Evolutionary conservation across 2,888 invertebrate genomes (phyloP).

Genomic region (Dolichomitus sp.): DNA sequence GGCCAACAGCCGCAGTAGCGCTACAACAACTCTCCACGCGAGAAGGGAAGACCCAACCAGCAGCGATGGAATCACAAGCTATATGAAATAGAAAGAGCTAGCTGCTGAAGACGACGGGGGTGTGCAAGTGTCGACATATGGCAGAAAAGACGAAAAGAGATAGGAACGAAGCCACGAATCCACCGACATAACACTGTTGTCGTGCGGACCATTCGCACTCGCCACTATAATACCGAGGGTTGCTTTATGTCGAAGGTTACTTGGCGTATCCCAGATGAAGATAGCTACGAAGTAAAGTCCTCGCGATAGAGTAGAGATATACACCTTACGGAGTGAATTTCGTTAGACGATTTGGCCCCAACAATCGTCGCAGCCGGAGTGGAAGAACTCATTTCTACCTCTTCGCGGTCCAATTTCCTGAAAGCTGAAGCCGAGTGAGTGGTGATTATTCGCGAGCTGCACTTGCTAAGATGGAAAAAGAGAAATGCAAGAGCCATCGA

Average conservation of each 20-base stretch:
- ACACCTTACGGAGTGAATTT: slow-evolving; percentile 49
- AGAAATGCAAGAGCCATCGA: slow-evolving; percentile 41
- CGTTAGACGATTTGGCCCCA: slow-evolving; percentile 50
- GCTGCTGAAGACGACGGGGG: slow-evolving; percentile 29
- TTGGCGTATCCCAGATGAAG: slow-evolving; percentile 56
- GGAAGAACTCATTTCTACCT: slow-evolving; percentile 51
- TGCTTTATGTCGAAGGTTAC: slow-evolving; percentile 72
- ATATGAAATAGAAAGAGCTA: slow-evolving; percentile 31
- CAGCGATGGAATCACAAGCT: slow-evolving; percentile 30
- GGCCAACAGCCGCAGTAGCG: slow-evolving; percentile 7
- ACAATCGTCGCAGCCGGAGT: slow-evolving; percentile 44
- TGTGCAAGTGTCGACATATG: slow-evolving; percentile 44
- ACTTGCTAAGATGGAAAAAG: slow-evolving; percentile 52
- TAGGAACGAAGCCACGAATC: slow-evolving; percentile 9
- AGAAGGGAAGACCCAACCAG: slow-evolving; percentile 19
- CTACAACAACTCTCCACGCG: slow-evolving; percentile 4
- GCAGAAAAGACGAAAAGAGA: slow-evolving; percentile 9
- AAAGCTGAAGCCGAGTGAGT: slow-evolving; percentile 54
- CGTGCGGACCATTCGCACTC: slow-evolving; percentile 13
- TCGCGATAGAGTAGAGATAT: slow-evolving; percentile 2
- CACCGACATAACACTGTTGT: slow-evolving; percentile 9
- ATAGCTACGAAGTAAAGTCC: slow-evolving; percentile 36
- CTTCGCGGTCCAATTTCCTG: slow-evolving; percentile 60
- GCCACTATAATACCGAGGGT: slow-evolving; percentile 48
- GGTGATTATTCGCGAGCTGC: slow-evolving; percentile 63